phyloP scores from a whole-genome alignment of 1,140 invertebrate genomes.

The Steinernema khuongi region DNA sequence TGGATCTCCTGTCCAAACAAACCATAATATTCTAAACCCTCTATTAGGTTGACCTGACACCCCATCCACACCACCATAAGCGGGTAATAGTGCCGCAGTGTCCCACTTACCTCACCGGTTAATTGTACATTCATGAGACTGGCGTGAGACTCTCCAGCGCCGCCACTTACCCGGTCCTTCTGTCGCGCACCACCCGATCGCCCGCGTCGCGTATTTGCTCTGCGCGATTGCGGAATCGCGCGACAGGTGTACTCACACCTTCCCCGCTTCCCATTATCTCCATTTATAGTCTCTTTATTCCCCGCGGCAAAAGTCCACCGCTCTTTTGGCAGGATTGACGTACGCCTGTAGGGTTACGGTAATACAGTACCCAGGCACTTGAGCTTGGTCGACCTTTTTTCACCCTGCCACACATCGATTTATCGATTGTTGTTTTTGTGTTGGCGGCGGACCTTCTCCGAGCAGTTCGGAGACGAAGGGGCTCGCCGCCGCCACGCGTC shows the following conservation, averaged over 20 bases:
- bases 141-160: not conserved
- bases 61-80: too few relatives aligned
- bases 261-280: not conserved
- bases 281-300: not conserved
- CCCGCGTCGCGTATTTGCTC: not conserved
- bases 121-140: too few relatives aligned
- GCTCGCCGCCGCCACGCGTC: not conserved
- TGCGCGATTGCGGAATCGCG: not conserved
- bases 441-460: not conserved
- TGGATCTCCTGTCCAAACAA: too few relatives aligned
- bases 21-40: too few relatives aligned
- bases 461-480: not conserved
- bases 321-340: not conserved
- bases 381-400: not conserved
- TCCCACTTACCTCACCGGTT: too few relatives aligned
- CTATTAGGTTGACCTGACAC: too few relatives aligned
- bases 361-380: not conserved
- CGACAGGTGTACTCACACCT: not conserved
- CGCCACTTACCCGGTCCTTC: not conserved
- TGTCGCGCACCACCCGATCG: not conserved
- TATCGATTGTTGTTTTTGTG: slow-evolving; percentile 15
- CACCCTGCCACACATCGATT: not conserved
- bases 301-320: too few relatives aligned
- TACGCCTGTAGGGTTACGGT: not conserved
- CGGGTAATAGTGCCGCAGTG: too few relatives aligned